Conservation (phyloP, 2,797 vertebrate species). For the Sparidentex hasta region DNA sequence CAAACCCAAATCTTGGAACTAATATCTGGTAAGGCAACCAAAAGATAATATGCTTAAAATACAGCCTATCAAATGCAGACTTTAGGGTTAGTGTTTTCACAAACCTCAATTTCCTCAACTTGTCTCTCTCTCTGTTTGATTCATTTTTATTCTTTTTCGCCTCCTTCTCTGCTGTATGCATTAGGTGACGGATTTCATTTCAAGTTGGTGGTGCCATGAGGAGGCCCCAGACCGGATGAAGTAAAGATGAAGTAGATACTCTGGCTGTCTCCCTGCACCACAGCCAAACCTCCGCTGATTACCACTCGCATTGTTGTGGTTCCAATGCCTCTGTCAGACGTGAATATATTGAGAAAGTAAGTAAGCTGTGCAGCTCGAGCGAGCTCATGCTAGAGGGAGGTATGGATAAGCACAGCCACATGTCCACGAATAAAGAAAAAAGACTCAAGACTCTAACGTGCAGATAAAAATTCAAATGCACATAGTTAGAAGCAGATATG, state of each 20-base stretch:
- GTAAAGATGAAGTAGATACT: constrained; percentile 30
- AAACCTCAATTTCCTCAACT: constrained; percentile 1
- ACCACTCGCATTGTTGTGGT: constrained; percentile 13
- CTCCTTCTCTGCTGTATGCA: constrained; percentile 32
- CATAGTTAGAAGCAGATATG: not conserved
- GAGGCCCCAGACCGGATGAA: constrained; percentile 46
- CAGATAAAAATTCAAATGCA: not conserved
- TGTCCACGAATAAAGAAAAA: constrained; percentile 3
- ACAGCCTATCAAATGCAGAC: constrained; percentile 26
- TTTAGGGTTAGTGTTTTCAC: not conserved
- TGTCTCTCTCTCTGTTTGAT: not conserved
- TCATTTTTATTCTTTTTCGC: not conserved
- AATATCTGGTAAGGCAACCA: constrained; percentile 13
- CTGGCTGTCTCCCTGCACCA: constrained; percentile 31
- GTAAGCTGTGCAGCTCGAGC: not conserved
- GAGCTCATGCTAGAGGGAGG: constrained; percentile 9
- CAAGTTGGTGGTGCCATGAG: constrained; percentile 23
- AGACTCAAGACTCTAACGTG: not conserved
- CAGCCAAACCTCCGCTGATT: constrained; percentile 39
- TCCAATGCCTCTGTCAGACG: constrained; percentile 20
- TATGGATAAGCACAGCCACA: constrained; percentile 1
- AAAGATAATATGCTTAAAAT: constrained; percentile 21
- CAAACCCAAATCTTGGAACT: constrained; percentile 32
- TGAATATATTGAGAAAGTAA: not conserved
- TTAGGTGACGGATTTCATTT: constrained; percentile 62